Percentiles rank a stretch among this genome's conserved stretches.
Evolutionary conservation across 2,888 invertebrate species (phyloP).

Genomic region (Callyntrura guangdongensis): DNA sequence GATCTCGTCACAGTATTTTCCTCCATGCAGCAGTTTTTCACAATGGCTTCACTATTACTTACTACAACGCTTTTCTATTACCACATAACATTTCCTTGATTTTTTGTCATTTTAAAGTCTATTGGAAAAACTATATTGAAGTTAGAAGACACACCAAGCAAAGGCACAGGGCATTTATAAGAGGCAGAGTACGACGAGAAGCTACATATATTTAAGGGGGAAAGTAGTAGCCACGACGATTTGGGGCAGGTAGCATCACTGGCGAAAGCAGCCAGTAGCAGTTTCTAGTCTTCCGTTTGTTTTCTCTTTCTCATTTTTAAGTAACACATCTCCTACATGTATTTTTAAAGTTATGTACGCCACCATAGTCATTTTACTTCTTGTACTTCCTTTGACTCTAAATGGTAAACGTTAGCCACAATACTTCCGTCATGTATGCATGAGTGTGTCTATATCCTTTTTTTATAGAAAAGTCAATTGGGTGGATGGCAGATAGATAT

Average conservation of each 20-base stretch:
- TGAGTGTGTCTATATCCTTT: not conserved
- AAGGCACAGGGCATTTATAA: too few species aligned
- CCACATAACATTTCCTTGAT: not conserved
- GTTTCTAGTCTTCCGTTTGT: not conserved
- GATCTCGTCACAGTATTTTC: constrained; percentile 7
- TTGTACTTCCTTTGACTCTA: not conserved
- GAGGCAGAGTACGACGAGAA: too few species aligned
- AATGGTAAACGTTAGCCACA: not conserved
- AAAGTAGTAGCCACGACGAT: too few species aligned
- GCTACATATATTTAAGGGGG: too few species aligned
- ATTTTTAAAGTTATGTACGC: too few species aligned
- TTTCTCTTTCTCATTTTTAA: not conserved
- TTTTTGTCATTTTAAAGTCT: not conserved
- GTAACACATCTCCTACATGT: too few species aligned
- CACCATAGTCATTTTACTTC: too few species aligned
- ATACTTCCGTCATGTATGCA: not conserved
- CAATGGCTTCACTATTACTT: not conserved
- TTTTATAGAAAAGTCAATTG: not conserved
- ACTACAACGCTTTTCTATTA: not conserved
- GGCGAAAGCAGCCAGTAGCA: too few species aligned
- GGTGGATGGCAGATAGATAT: constrained; percentile 25
- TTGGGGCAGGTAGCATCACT: too few species aligned
- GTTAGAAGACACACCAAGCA: not conserved
- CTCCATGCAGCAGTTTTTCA: too few species aligned
- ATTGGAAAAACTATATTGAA: not conserved